Conservation (phyloP, 2,113 vertebrate species). For the Peromyscus maniculatus region DNA sequence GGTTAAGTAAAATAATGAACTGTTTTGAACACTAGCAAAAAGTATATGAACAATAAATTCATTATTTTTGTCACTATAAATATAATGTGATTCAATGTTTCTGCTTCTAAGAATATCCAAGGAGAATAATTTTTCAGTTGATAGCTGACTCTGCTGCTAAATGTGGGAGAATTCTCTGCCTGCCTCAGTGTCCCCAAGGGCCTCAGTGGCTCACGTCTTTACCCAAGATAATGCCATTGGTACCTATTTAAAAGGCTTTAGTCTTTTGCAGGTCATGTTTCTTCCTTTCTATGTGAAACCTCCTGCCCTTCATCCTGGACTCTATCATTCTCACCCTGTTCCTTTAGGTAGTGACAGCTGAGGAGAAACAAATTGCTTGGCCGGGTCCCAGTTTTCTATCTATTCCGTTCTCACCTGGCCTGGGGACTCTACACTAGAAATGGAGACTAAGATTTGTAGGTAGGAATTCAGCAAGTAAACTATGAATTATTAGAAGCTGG, state of each 20-base stretch:
- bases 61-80: conserved; percentile 33
- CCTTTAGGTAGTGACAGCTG: background rate
- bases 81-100: background rate
- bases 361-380: background rate
- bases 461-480: background rate
- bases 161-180: background rate
- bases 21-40: conserved; percentile 26
- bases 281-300: background rate
- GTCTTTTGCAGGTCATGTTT: background rate
- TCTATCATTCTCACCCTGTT: background rate
- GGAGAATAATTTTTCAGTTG: background rate
- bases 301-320: background rate
- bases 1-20: conserved; percentile 43
- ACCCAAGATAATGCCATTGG: background rate
- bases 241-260: background rate
- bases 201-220: background rate
- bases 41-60: background rate
- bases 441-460: background rate
- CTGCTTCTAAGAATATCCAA: conserved; percentile 6
- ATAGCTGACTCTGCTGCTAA: background rate
- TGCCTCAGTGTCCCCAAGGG: background rate
- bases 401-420: background rate
- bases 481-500: background rate
- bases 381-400: background rate
- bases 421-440: background rate